Evolutionary conservation across 2,113 vertebrate species (phyloP), one percentile per base, ranked within the genome.

Genomic region (Callospermophilus lateralis): DNA sequence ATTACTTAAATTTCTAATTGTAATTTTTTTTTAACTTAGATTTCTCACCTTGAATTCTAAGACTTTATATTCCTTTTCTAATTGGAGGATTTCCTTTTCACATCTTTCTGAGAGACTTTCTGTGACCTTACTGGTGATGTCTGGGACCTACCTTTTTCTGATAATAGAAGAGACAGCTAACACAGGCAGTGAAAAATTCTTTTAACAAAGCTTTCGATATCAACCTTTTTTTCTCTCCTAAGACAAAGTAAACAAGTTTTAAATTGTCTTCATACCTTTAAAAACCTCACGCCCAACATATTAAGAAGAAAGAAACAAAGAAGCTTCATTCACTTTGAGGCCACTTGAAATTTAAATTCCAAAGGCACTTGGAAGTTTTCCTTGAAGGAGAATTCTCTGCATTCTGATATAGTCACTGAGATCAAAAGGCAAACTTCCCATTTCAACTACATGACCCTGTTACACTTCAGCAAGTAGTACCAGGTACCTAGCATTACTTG

Each of bases 341-440:
- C 17, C 63, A 51, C 77, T 61, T 88, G 83, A 91, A 94, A 76
- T 45, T 85, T 73, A 58, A 76, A 92, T 89, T 89, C 61, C 45
- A 67, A 85, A 93, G 32, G n/a, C 28, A 67, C 16, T 5, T 84
- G 76, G 30, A 94, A 95, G 55, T 24, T 80, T 83, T 76, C 77
- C 78, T 65, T 63, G 48, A 74, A 93, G 80, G 13, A 80, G 63
- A 45, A 48, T 24, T 65, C 85, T 48, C 84, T 84, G 39, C 13
- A 63, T 24, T 37, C 3, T 78, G 51, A 45, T 6, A 83, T 80
- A 96, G 92, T 63, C 90, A 58, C 45, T 86, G 76, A 88, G 73
- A 91, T 8, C 10, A 74, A 96, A 42, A 32, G 77, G 0, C 39
- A 42, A 48, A 53, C 68, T 94, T 72, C 7, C 34, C 37, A 73